Evolutionary conservation across 2,888 invertebrate species (phyloP).

Genomic region (Hypomecis punctinalis): DNA sequence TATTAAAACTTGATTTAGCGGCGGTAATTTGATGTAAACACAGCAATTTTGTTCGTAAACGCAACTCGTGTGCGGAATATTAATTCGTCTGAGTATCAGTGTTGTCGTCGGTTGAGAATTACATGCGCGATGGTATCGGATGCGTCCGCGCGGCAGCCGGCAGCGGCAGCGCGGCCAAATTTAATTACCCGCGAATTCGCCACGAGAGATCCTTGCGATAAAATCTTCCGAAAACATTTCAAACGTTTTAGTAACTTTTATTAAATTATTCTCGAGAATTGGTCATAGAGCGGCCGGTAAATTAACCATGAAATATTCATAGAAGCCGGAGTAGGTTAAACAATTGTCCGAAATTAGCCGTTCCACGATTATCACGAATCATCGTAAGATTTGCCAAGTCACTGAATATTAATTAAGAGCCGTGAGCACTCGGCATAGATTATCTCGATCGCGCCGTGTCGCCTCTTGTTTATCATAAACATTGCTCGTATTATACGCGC

Average conservation of each 20-base stretch:
- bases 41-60: constrained; percentile 53
- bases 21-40: constrained; percentile 53
- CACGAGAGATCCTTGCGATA: constrained; percentile 46
- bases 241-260: constrained; percentile 4
- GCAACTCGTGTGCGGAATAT: constrained; percentile 57
- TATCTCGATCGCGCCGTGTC: constrained; percentile 55
- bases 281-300: constrained; percentile 1
- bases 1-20: constrained; percentile 48
- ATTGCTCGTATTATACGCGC: constrained; percentile 64
- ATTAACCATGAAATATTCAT: constrained; percentile 14
- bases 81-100: constrained; percentile 56
- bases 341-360: constrained; percentile 68
- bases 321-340: constrained; percentile 38
- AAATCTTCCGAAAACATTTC: constrained; percentile 26
- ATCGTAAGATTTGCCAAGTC: constrained; percentile 65
- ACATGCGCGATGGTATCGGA: constrained; percentile 68
- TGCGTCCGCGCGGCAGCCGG: constrained; percentile 52
- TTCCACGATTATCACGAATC: constrained; percentile 50
- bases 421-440: constrained; percentile 54
- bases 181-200: constrained; percentile 75
- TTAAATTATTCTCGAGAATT: not conserved
- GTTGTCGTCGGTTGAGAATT: constrained; percentile 61
- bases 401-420: constrained; percentile 79
- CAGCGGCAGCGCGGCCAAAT: constrained; percentile 64
- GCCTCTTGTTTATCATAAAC: constrained; percentile 66